A percentile compares a stretch with the other conserved stretches of the same genome.
Conservation (phyloP, 2,888 invertebrate genomes). For the Cosmia pyralina region DNA sequence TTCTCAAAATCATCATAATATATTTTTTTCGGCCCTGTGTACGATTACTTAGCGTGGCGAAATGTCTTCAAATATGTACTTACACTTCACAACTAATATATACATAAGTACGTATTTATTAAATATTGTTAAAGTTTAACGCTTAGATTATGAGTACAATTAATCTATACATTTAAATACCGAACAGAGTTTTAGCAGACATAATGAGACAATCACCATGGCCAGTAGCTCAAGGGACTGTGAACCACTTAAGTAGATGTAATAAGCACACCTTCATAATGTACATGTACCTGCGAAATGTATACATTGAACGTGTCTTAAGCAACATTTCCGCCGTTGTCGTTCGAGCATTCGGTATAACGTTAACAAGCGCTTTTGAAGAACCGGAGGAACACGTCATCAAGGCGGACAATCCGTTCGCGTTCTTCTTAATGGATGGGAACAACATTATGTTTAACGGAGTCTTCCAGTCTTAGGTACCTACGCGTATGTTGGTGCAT, state of each 20-base stretch:
- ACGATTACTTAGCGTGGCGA: background rate
- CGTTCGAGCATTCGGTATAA: slow-evolving; percentile 61
- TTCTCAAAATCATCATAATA: background rate
- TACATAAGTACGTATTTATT: background rate
- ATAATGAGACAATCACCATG: slow-evolving; percentile 1
- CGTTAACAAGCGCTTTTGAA: slow-evolving; percentile 55
- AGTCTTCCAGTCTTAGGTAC: slow-evolving; percentile 71
- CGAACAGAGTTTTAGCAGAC: no score
- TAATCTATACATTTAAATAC: no score
- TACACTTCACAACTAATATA: background rate
- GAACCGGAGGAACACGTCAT: slow-evolving; percentile 54
- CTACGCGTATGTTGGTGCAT: no score
- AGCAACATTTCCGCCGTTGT: slow-evolving; percentile 39
- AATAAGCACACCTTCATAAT: slow-evolving; percentile 44
- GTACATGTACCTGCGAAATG: slow-evolving; percentile 7
- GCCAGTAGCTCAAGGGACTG: background rate
- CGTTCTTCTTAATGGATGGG: slow-evolving; percentile 59
- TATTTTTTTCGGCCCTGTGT: background rate
- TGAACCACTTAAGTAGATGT: background rate
- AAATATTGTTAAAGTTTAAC: slow-evolving; percentile 24
- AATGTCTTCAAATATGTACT: slow-evolving; percentile 4
- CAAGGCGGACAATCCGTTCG: slow-evolving; percentile 72
- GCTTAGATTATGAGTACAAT: slow-evolving; percentile 11
- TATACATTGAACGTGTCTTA: slow-evolving; percentile 13
- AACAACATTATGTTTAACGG: slow-evolving; percentile 66